Evolutionary conservation across 2,113 vertebrate genomes (phyloP).

Genomic region (Sebastes schlegelii): DNA sequence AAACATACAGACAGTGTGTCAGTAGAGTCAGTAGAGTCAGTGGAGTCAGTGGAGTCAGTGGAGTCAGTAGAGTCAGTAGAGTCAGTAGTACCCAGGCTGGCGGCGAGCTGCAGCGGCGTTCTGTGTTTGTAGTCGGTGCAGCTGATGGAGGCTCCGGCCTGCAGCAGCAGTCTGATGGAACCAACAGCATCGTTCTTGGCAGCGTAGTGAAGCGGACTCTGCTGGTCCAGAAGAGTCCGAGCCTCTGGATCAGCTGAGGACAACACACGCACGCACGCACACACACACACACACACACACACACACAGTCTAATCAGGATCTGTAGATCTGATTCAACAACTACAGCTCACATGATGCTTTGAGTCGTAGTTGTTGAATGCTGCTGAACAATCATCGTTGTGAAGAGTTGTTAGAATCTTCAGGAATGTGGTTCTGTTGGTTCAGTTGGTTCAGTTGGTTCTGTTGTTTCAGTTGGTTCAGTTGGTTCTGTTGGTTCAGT

Average conservation of each 20-base stretch:
- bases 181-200: conserved; percentile 75
- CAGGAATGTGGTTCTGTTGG: too few relatives aligned
- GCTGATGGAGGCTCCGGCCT: conserved; percentile 67
- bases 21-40: neutral
- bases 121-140: conserved; percentile 75
- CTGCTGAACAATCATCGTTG: too few relatives aligned
- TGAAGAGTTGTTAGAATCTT: too few relatives aligned
- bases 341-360: too few relatives aligned
- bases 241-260: conserved; percentile 68
- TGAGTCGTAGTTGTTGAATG: too few relatives aligned
- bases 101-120: conserved; percentile 79
- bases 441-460: too few relatives aligned
- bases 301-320: neutral
- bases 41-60: neutral
- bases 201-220: conserved; percentile 81
- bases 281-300: neutral
- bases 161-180: conserved; percentile 67
- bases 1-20: conserved; percentile 10
- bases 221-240: conserved; percentile 61
- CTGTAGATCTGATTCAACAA: too few relatives aligned
- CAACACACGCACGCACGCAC: conserved; percentile 1
- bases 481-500: too few relatives aligned
- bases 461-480: too few relatives aligned
- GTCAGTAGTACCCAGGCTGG: conserved; percentile 67
- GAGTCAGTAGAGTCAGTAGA: neutral